Base-by-base conservation (phyloP, 1,140 invertebrate genomes). In the Scaptomyza montana region DNA sequence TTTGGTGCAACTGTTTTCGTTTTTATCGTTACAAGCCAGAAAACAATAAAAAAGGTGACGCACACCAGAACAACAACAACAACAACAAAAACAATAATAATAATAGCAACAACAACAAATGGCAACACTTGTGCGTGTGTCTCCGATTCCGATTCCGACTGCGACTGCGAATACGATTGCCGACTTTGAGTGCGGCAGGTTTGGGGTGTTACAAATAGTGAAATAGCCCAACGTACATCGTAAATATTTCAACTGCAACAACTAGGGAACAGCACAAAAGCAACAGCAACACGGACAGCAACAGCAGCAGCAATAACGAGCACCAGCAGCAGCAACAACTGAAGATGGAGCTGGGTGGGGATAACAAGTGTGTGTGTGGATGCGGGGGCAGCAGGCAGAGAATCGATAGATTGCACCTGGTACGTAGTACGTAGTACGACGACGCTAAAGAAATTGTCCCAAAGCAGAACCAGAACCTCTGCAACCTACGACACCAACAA, bases 191-290 rank as follows among this genome's bases (percentile, higher is more conserved):
- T 72, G 69, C 25, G 33, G 33, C 8, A 33, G 54, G 39, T 65
- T 41, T 41, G 53, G 74, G 67, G 82, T 76, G 78, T 69, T 89
- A 87, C 79, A 86, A 86, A 86, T 86, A 86, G 82, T 86, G 82
- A 71, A 86, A 86, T 89, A 86, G 82, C 86, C 84, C 84, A 87
- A 84, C 84, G 84, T 87, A 89, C 79, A 78, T 89, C 84, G 84
- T 89, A 87, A 87, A 87, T 89, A 87, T 87, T 87, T 87, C 84
- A 87, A 89, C 79, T 87, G 84, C 84, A 87, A 87, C 84, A 87
- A 89, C 84, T 78, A 76, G 76, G 67, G 67, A 84, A 56, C 30
- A 33, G 57, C 64, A 36, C 79, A 67, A 54, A 53, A 71, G 62
- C 46, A 65, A 54, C 41, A 63, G 46, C 59, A 68, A 55, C 53